Percentiles rank a stretch among this genome's conserved stretches.
These are phyloP conservation scores for Halictus rubicundus DNA, from an alignment of 1,140 invertebrate genomes.

Conservation along the genomic window DNA sequence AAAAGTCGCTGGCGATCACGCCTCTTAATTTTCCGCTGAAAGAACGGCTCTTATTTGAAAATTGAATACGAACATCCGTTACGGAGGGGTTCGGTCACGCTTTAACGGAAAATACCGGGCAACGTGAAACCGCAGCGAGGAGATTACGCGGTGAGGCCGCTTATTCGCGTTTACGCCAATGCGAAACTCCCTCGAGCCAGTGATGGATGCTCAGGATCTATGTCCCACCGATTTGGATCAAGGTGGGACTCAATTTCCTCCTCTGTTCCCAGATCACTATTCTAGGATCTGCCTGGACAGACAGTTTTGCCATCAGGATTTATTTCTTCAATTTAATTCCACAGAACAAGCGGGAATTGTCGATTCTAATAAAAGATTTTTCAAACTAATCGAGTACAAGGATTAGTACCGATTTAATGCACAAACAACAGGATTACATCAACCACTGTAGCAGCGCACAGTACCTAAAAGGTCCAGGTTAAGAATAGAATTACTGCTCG, in stretches of 20 bases:
- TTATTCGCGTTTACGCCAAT: slow-evolving; percentile 69
- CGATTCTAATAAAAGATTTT: too few species aligned
- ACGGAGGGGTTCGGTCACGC: slow-evolving; percentile 52
- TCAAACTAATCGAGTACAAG: too few species aligned
- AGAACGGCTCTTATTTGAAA: slow-evolving; percentile 37
- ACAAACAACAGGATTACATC: too few species aligned
- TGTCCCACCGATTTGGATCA: slow-evolving; percentile 61
- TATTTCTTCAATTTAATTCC: background rate
- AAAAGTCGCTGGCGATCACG: slow-evolving; percentile 26
- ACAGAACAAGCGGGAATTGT: too few species aligned
- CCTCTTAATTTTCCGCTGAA: slow-evolving; percentile 44
- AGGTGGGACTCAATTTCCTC: slow-evolving; percentile 59
- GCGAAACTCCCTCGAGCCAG: slow-evolving; percentile 47
- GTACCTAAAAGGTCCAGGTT: too few species aligned
- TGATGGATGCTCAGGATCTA: slow-evolving; percentile 34
- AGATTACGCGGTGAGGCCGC: slow-evolving; percentile 68
- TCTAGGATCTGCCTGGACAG: background rate
- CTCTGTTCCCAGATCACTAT: slow-evolving; percentile 57
- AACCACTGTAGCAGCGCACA: too few species aligned
- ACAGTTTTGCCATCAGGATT: background rate
- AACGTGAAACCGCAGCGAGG: slow-evolving; percentile 66
- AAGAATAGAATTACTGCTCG: too few species aligned
- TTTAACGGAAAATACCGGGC: slow-evolving; percentile 62
- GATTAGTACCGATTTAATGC: too few species aligned
- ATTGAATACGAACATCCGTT: slow-evolving; percentile 59